Percentiles rank a stretch among this genome's conserved stretches.
These are phyloP conservation scores for Colletes collaris DNA, from an alignment of 2,888 invertebrate genomes.

Conservation along the genomic window DNA sequence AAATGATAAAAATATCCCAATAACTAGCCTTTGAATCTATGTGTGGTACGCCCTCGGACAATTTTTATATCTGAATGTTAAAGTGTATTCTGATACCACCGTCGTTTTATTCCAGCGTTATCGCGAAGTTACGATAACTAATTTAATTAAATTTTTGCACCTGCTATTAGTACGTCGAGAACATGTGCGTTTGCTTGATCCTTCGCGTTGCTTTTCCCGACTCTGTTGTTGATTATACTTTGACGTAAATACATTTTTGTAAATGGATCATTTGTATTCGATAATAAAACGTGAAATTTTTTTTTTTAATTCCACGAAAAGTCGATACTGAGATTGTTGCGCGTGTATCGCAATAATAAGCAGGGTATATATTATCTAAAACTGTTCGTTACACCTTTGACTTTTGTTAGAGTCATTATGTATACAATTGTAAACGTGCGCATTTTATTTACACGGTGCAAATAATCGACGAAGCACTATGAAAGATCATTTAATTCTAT, in stretches of 20 bases:
- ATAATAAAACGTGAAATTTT: conserved; percentile 12
- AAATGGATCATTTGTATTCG: conserved; percentile 23
- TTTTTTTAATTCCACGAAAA: conserved; percentile 20
- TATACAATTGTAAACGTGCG: conserved; percentile 13
- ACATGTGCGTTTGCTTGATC: conserved; percentile 22
- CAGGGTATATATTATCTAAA: conserved; percentile 26
- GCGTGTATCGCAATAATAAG: conserved; percentile 26
- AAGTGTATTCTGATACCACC: conserved; percentile 48
- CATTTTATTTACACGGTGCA: conserved; percentile 31
- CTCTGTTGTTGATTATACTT: conserved; percentile 24
- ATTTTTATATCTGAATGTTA: conserved; percentile 57
- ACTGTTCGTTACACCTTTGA: conserved; percentile 12
- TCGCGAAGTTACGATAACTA: conserved; percentile 5
- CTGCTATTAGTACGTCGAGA: conserved; percentile 37
- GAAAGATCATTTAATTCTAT: conserved; percentile 49
- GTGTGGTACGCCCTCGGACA: conserved; percentile 81
- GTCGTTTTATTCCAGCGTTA: conserved; percentile 20
- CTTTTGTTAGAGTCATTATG: conserved; percentile 12
- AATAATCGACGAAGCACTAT: conserved; percentile 29
- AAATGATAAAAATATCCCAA: conserved; percentile 72
- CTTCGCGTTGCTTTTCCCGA: conserved; percentile 18
- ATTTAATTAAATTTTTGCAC: conserved; percentile 38
- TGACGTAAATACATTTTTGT: conserved; percentile 14
- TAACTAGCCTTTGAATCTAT: conserved; percentile 77
- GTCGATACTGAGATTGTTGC: conserved; percentile 10